A percentile compares a stretch with the other conserved stretches of the same genome.
Conservation (phyloP, 2,797 vertebrate genomes). For the Spatula clypeata region DNA sequence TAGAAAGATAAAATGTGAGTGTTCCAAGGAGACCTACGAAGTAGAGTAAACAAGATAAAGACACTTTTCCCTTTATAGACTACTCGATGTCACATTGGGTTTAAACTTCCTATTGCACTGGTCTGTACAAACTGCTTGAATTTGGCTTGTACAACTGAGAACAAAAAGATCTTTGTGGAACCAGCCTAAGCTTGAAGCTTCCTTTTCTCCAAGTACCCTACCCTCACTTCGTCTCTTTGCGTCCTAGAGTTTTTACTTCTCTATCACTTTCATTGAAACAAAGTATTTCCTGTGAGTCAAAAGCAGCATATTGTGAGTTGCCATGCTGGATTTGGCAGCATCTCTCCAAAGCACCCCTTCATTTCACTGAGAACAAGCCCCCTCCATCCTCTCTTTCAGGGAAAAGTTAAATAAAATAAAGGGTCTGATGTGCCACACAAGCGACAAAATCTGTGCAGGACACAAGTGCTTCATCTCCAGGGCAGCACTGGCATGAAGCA, state of each 20-base stretch:
- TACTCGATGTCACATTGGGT: not conserved
- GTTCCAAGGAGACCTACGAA: not conserved
- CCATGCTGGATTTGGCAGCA: not conserved
- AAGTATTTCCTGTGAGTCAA: not conserved
- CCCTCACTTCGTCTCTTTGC: not conserved
- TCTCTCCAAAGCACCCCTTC: not conserved
- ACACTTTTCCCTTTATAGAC: not conserved
- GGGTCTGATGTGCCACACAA: not conserved
- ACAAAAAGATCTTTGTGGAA: not conserved
- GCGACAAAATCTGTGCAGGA: not conserved
- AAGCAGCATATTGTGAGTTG: not conserved
- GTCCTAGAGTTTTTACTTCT: not conserved
- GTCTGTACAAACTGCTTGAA: not conserved
- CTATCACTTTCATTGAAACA: not conserved
- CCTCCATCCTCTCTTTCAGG: not conserved
- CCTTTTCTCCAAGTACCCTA: not conserved
- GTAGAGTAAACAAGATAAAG: not conserved
- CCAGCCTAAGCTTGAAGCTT: not conserved
- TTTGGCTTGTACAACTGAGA: not conserved
- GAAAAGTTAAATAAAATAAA: not conserved
- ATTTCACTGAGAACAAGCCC: not conserved
- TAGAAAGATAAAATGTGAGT: not conserved
- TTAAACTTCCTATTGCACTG: not conserved
- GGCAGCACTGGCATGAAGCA: not conserved
- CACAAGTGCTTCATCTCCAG: not conserved